Evolutionary conservation across 2,113 vertebrate species (phyloP).

Genomic region (Pteruthius melanotis): DNA sequence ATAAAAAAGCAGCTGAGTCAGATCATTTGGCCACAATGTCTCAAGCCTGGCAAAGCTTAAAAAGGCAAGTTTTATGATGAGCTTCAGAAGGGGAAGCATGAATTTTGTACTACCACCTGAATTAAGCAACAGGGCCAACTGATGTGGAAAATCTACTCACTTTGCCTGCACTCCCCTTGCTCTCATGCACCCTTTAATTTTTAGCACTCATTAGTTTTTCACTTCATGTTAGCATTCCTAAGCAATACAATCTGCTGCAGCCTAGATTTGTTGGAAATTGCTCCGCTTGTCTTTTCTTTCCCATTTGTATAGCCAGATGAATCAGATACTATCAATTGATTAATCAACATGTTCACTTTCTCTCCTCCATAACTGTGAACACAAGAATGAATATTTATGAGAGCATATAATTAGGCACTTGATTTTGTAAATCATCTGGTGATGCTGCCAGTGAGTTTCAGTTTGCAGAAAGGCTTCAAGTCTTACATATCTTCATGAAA

Average conservation of each 20-base stretch:
- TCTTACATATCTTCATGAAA: slow-evolving; percentile 27
- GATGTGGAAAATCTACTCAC: background rate
- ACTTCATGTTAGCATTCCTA: background rate
- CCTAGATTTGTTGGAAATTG: background rate
- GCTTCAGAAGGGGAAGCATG: background rate
- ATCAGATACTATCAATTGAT: slow-evolving; percentile 67
- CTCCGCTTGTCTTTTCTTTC: background rate
- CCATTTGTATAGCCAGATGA: slow-evolving; percentile 34
- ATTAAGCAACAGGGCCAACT: background rate
- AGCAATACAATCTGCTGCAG: background rate
- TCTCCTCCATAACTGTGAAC: slow-evolving; percentile 53
- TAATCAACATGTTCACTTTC: slow-evolving; percentile 61
- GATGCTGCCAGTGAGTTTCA: slow-evolving; percentile 8
- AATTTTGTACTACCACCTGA: background rate
- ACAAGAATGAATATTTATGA: slow-evolving; percentile 71
- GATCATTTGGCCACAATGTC: background rate
- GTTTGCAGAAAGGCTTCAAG: slow-evolving; percentile 16
- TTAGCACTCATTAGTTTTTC: background rate
- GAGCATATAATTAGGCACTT: slow-evolving; percentile 62
- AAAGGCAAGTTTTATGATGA: background rate
- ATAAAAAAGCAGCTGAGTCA: background rate
- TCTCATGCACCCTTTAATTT: background rate
- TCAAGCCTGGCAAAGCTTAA: background rate
- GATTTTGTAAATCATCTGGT: slow-evolving; percentile 63
- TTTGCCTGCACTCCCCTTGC: background rate